Evolutionary conservation across 2,113 vertebrate species (phyloP).

Genomic region (Leucoraja erinaceus): DNA sequence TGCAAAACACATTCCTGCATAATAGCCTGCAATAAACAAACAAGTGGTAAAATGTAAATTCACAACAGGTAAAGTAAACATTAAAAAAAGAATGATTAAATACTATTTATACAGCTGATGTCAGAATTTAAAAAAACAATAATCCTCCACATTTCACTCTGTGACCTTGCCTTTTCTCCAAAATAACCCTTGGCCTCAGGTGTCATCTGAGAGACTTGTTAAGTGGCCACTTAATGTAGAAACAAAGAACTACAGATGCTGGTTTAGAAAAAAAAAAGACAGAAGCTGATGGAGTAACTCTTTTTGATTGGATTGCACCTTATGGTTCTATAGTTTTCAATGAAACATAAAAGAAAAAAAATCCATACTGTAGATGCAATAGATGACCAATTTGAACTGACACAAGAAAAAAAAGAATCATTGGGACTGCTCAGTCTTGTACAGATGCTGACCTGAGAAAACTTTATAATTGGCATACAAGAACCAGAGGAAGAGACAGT

Average conservation of each 20-base stretch:
- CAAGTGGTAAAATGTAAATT: not conserved
- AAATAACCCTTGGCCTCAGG: not conserved
- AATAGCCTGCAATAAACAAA: slow-evolving; percentile 71
- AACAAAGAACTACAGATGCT: too few relatives aligned
- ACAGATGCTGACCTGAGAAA: not conserved
- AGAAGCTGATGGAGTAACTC: not conserved
- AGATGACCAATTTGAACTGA: not conserved
- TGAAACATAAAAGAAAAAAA: not conserved
- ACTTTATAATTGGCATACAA: not conserved
- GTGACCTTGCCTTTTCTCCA: not conserved
- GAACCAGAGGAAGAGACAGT: not conserved
- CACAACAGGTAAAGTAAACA: not conserved
- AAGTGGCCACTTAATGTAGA: not conserved
- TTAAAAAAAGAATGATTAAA: not conserved
- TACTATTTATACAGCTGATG: not conserved
- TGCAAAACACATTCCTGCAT: slow-evolving; percentile 82
- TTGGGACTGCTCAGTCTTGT: not conserved
- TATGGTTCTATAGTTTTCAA: not conserved
- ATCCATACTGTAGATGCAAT: not conserved
- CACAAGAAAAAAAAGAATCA: not conserved
- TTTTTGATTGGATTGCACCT: not conserved
- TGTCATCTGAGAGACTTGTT: not conserved
- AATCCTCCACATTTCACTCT: not conserved
- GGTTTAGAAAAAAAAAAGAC: too few relatives aligned
- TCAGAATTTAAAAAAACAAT: not conserved